Evolutionary conservation across 2,797 vertebrate genomes (phyloP), one percentile per base, ranked within the genome.

Genomic region (Chloroceryle amazona): DNA sequence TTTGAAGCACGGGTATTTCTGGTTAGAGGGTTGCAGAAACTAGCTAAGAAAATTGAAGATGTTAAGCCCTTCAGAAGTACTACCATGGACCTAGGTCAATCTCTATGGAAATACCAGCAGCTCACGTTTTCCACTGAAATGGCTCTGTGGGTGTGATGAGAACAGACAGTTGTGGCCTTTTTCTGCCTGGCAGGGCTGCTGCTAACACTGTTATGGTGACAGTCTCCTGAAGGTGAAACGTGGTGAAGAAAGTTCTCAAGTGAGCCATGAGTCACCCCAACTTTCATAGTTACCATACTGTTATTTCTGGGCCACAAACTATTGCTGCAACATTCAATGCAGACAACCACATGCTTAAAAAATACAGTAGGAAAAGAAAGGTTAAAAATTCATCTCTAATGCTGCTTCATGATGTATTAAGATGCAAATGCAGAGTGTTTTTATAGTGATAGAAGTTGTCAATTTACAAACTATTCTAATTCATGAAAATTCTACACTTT

Each of bases 1-100:
- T 72, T 60, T 73, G 61, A 29, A 94, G 62, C 46, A 29, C 21
- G 51, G 75, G 29, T 83, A 74, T 81, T 91, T 94, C 91, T 95
- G 85, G 31, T 96, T 37, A 60, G 80, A 88, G 78, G 87, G 81
- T 3, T 96, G 95, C 72, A 95, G 72, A 93, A 92, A 93, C 93
- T 26, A 78, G 89, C 55, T 26, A 81, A 81, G 85, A 93, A 91
- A 92, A 88, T 4, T 37, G 54, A 88, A 83, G 87, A 86, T 0
- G 0, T 19, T 17, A 71, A 86, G 65, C 74, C 82, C 80, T 91
- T 66, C 71, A 85, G 88, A 75, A 70, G 76, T 6, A 39, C 68
- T 62, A 39, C 11, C 58, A 4, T 3, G 21, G 74, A 89, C 28
- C 57, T 52, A 19, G 46, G 65, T 49, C 0, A 14, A 73, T 73